phyloP scores from a whole-genome alignment of 2,888 invertebrate genomes.

The Gryllus longicercus region DNA sequence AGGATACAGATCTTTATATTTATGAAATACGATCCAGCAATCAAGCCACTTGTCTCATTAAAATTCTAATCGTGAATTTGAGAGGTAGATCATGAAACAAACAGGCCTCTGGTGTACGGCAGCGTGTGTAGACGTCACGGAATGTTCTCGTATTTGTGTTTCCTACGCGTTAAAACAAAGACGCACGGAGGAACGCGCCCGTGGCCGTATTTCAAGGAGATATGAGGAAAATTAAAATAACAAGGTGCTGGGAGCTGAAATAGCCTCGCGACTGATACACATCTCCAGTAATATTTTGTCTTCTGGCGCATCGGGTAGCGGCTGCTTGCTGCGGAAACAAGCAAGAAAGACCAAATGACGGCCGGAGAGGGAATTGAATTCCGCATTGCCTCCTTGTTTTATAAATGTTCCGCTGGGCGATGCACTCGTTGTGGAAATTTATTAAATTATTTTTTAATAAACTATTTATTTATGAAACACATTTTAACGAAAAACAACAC shows the following conservation, averaged over 20 bases:
- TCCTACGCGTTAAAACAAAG: neutral
- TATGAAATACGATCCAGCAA: conserved; percentile 17
- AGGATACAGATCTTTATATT: conserved; percentile 11
- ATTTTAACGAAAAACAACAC: too few species aligned
- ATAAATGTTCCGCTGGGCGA: too few species aligned
- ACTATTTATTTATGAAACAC: too few species aligned
- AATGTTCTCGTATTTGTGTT: neutral
- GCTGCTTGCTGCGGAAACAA: neutral
- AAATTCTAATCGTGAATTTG: conserved; percentile 17
- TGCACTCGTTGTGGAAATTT: too few species aligned
- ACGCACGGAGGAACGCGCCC: neutral
- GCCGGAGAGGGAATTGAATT: too few species aligned
- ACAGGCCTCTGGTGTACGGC: neutral
- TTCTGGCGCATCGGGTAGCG: neutral
- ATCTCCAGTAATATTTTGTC: neutral
- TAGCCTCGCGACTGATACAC: neutral
- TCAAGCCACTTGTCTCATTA: neutral
- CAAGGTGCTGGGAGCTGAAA: neutral
- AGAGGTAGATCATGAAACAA: conserved; percentile 2
- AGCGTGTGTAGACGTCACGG: neutral
- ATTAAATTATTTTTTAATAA: too few species aligned
- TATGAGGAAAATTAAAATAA: conserved; percentile 10
- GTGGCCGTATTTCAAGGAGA: neutral
- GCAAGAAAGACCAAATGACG: neutral
- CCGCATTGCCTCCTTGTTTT: too few species aligned